Base-by-base conservation (phyloP, 2,113 vertebrate genomes). In the Phalacrocorax carbo region DNA sequence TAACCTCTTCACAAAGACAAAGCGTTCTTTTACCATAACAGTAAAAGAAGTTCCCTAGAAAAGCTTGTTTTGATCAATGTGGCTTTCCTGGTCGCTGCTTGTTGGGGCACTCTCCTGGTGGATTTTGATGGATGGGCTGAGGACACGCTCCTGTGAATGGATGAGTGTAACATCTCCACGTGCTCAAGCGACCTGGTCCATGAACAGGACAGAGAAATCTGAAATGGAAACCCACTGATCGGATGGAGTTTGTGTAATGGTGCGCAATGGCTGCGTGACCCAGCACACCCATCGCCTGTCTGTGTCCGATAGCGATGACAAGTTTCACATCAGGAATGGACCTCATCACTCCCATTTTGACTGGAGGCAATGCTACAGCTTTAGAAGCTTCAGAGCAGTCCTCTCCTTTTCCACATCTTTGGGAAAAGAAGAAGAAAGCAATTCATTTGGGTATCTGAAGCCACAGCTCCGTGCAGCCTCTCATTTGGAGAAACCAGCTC, bases 301-400 rank as follows among this genome's bases (percentile, higher is more conserved):
- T 2, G 1, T 34, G 49, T 1, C 65, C 1, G 0, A 42, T 17
- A 32, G 6, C 0, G 0, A 18, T 7, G 22, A n/a, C 49, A 70
- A n/a, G 9, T 1, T 73, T 78, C 80, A 82, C 66, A 25, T 13
- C 17, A 15, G 85, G 46, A 58, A 34, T 2, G n/a, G 34, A 21
- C 29, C 48, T 70, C 15, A 29, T 52, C 1, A 0, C 34, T 70
- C 11, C 36, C 29, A 10, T 8, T 90, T n/a, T 20, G 38, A 54
- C 36, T 61, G 51, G 6, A 62, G 34, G 30, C 60, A 80, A 32
- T 5, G 2, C n/a, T 42, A 54, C 38, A 52, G 54, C 52, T 82
- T 54, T 9, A 25, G 60, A 46, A 38, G 16, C 69, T 71, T 86
- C 68, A 49, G 54, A 91, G 42, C 15, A 54, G 46, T 36, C 15